Conservation (phyloP, 2,888 invertebrate genomes). For the Idaea aversata region DNA sequence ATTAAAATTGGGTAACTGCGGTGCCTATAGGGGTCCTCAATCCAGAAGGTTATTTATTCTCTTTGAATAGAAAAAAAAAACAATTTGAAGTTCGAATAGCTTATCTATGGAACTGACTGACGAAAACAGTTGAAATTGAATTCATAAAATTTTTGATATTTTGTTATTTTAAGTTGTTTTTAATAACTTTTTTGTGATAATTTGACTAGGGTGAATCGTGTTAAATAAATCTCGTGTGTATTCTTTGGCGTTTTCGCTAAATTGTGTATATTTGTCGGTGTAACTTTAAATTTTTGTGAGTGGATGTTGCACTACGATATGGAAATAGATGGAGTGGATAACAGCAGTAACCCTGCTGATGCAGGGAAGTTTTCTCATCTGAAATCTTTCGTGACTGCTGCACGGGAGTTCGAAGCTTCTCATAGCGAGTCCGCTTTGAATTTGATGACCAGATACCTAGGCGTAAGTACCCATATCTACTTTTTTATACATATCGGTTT, state of each 20-base stretch:
- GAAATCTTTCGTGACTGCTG: slow-evolving; percentile 77
- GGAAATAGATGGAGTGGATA: slow-evolving; percentile 68
- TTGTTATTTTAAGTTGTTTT: slow-evolving; percentile 25
- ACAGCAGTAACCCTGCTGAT: slow-evolving; percentile 51
- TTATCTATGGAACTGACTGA: slow-evolving; percentile 26
- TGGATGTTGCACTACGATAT: slow-evolving; percentile 38
- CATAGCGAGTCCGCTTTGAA: slow-evolving; percentile 75
- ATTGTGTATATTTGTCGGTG: not conserved
- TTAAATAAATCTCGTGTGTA: slow-evolving; percentile 1
- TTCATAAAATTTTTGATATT: slow-evolving; percentile 30
- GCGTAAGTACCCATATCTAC: slow-evolving; percentile 51
- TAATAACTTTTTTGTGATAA: slow-evolving; percentile 8
- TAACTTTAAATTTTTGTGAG: not conserved
- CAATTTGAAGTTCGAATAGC: too few relatives aligned
- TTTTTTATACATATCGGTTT: too few relatives aligned
- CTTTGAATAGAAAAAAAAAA: too few relatives aligned
- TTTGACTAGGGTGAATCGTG: not conserved
- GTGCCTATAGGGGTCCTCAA: too few relatives aligned
- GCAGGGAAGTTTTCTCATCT: slow-evolving; percentile 68
- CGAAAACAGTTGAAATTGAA: slow-evolving; percentile 72
- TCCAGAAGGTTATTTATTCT: too few relatives aligned
- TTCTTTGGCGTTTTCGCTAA: not conserved
- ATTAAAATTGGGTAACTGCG: too few relatives aligned
- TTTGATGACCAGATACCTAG: slow-evolving; percentile 76
- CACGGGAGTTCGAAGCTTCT: slow-evolving; percentile 75